These are phyloP conservation scores for Drosophila pseudoobscura DNA, from an alignment of 1,140 invertebrate species.

Conservation along the genomic window DNA sequence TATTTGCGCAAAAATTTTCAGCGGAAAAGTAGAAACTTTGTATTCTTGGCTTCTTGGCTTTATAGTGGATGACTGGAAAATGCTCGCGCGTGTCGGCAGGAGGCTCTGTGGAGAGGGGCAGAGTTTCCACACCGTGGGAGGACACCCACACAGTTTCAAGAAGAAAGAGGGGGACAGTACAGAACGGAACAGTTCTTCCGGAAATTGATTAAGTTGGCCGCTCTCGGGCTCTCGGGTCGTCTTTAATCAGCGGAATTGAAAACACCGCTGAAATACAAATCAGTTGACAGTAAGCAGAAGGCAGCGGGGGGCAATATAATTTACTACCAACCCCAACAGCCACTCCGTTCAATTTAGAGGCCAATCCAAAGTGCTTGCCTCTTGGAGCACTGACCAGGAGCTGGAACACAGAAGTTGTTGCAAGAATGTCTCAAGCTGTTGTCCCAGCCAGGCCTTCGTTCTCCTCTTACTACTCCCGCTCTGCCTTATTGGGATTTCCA, in stretches of 20 bases:
- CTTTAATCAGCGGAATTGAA: conserved; percentile 64
- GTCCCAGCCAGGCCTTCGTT: no score
- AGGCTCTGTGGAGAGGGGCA: not conserved
- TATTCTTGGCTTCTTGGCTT: conserved; percentile 6
- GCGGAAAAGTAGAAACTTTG: conserved; percentile 46
- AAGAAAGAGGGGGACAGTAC: no score
- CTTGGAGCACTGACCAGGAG: no score
- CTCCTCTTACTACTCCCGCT: no score
- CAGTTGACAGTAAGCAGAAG: conserved; percentile 37
- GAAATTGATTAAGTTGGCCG: conserved; percentile 73
- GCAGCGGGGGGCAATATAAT: conserved; percentile 5
- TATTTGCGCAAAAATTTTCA: conserved; percentile 7
- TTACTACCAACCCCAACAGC: not conserved
- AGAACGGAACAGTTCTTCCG: conserved; percentile 46
- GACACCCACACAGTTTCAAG: no score
- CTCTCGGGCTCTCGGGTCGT: conserved; percentile 2
- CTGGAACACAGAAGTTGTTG: no score
- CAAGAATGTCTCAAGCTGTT: no score
- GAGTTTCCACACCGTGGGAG: not conserved
- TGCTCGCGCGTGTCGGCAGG: conserved; percentile 40
- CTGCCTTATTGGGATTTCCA: no score
- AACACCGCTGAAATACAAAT: conserved; percentile 60
- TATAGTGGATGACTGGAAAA: conserved; percentile 30
- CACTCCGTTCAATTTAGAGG: conserved; percentile 3
- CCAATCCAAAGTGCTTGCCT: conserved; percentile 29